Evolutionary conservation across 2,797 vertebrate genomes (phyloP), one percentile per base, ranked within the genome.

Genomic region (Phyllotis vaccarum): DNA sequence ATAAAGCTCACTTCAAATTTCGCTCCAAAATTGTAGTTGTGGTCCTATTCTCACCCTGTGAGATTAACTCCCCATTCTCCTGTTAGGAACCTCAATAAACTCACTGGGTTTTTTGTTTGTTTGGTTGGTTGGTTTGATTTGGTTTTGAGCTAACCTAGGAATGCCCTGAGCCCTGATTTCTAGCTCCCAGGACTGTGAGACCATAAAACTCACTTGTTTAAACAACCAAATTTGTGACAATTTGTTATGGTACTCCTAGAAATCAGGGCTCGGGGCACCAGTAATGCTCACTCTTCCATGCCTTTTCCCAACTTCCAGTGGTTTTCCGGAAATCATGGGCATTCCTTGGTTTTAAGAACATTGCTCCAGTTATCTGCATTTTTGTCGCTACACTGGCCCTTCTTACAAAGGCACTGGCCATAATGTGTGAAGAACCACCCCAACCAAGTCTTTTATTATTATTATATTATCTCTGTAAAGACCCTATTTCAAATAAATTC

Each of bases 401-500:
- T 88, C 70, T 40, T 58, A 75, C n/a, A 75, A 68, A 5, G 22
- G 79, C 72, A 74, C 19, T 52, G 22, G 17, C 49, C 19, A 2
- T 14, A 43, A 12, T 68, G 46, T 40, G 11, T 88, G 43, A 91
- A 31, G 49, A 6, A 10, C 52, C n/a, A 86, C 43, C 31, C 22
- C 17, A 79, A 93, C 27, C 10, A 93, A n/a, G 21, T 83, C 62
- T 40, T 87, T 93, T 93, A 43, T 86, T 85, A 85, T 74, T 83
- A 56, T 68, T 70, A 91, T 76, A 86, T 82, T 40, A 49, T 82
- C 75, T 86, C 58, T 78, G 1, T 34, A 60, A 80, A 91, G 37
- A 62, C 43, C 6, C 22, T 56, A 8, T 56, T 93, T 29, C 40
- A 92, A 75, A 40, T 34, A 66, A 80, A 40, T 40, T 74, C 24